Percentiles rank a stretch among this genome's conserved stretches.
Evolutionary conservation across 2,797 vertebrate species (phyloP).

Genomic region (Ctenopoma multispine): DNA sequence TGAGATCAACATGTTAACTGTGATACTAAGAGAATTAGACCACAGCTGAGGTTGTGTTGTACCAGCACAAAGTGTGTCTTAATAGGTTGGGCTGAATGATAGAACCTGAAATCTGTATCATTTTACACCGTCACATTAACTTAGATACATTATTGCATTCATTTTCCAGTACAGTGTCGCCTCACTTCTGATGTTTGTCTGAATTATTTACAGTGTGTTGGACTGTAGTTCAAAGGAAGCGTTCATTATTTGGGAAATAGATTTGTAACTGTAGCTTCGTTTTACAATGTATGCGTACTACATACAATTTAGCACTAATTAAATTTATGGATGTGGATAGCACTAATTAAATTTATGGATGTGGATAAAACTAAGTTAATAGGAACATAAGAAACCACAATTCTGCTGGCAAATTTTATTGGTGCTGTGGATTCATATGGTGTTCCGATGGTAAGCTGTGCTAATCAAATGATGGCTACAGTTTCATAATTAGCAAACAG

Average conservation of each 20-base stretch:
- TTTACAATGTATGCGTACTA: no score
- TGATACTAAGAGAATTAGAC: constrained; percentile 42
- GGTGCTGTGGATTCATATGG: no score
- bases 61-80: constrained; percentile 45
- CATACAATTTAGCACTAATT: no score
- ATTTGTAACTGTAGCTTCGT: no score
- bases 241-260: not conserved
- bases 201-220: not conserved
- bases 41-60: constrained; percentile 44
- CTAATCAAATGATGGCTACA: not conserved
- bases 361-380: no score
- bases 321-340: no score
- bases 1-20: constrained; percentile 32
- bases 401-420: no score
- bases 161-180: not conserved
- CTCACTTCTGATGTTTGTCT: constrained; percentile 3
- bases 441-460: not conserved
- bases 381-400: no score
- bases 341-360: no score
- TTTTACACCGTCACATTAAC: not conserved
- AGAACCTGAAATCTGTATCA: not conserved
- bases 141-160: not conserved
- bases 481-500: not conserved
- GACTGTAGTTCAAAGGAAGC: not conserved
- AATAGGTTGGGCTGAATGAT: constrained; percentile 36